Evolutionary conservation across 53 echinoderm and acorn worm genomes (phyloP).

Genomic region (Stichopus horrens): DNA sequence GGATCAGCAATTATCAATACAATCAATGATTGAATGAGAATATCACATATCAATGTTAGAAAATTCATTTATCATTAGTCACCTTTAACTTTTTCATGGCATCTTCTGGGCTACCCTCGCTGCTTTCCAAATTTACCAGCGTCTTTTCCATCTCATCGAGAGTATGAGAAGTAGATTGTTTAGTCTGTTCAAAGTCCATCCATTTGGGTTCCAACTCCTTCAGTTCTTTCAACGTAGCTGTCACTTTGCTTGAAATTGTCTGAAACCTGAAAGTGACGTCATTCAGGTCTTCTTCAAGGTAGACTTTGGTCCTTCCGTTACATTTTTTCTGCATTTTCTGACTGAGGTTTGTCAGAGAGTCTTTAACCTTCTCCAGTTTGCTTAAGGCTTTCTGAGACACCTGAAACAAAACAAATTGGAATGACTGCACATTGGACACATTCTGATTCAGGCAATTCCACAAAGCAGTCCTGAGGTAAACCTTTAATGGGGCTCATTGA

Average conservation of each 20-base stretch:
- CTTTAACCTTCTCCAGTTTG: slow-evolving; percentile 28
- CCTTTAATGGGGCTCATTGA: too few relatives aligned
- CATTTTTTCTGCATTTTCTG: slow-evolving; percentile 8
- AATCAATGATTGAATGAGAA: too few relatives aligned
- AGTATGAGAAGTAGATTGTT: background rate
- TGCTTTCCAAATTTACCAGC: background rate
- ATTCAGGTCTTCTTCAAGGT: slow-evolving; percentile 11
- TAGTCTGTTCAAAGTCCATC: slow-evolving; percentile 30
- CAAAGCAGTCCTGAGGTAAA: too few relatives aligned
- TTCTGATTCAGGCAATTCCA: background rate
- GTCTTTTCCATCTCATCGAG: slow-evolving; percentile 11
- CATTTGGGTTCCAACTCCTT: slow-evolving; percentile 22
- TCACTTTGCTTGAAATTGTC: background rate
- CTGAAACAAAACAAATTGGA: background rate
- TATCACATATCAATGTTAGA: too few relatives aligned
- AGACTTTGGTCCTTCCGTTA: slow-evolving; percentile 3
- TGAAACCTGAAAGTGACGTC: background rate
- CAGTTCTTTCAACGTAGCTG: background rate
- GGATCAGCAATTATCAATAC: too few relatives aligned
- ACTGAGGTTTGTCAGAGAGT: slow-evolving; percentile 18
- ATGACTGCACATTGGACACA: background rate
- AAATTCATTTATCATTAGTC: background rate
- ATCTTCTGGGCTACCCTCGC: background rate
- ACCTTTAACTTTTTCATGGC: slow-evolving; percentile 13
- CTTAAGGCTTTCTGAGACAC: slow-evolving; percentile 22